phyloP scores from a whole-genome alignment of 2,888 invertebrate species.

The Agriopis marginaria region DNA sequence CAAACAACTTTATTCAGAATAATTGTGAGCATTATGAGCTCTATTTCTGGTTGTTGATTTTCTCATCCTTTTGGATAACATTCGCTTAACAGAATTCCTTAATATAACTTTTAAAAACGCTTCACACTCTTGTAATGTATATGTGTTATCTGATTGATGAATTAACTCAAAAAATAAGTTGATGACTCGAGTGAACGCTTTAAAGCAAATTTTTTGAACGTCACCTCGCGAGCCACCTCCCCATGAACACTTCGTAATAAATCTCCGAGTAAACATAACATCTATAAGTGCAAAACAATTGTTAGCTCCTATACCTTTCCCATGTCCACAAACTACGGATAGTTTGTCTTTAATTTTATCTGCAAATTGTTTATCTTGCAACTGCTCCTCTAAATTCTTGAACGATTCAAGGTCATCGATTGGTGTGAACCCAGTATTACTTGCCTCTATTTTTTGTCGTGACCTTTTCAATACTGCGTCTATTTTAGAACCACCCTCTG shows the following conservation, averaged over 20 bases:
- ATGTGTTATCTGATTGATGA: slow-evolving; percentile 1
- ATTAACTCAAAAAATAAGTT: slow-evolving; percentile 5
- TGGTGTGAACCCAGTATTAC: not conserved
- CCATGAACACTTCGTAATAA: slow-evolving; percentile 6
- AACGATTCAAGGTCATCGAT: not conserved
- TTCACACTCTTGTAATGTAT: not conserved
- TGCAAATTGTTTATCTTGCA: not conserved
- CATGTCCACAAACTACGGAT: slow-evolving; percentile 6
- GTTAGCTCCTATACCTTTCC: slow-evolving; percentile 9
- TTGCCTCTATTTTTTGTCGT: not conserved
- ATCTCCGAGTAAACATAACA: slow-evolving; percentile 4
- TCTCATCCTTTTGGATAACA: not conserved
- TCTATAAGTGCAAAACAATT: slow-evolving; percentile 8
- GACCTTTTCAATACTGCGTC: not conserved
- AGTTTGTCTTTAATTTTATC: not conserved
- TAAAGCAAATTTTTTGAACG: not conserved
- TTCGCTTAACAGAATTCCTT: not conserved
- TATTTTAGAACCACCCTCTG: not conserved
- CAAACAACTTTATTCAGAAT: not conserved
- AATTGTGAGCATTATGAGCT: not conserved
- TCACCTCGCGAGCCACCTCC: slow-evolving; percentile 2
- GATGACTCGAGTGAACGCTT: slow-evolving; percentile 4
- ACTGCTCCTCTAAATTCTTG: not conserved
- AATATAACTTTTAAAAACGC: slow-evolving; percentile 5
- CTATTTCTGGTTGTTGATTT: slow-evolving; percentile 1